Base-by-base conservation (phyloP, 2,113 vertebrate species). In the Corythornis vintsioides region DNA sequence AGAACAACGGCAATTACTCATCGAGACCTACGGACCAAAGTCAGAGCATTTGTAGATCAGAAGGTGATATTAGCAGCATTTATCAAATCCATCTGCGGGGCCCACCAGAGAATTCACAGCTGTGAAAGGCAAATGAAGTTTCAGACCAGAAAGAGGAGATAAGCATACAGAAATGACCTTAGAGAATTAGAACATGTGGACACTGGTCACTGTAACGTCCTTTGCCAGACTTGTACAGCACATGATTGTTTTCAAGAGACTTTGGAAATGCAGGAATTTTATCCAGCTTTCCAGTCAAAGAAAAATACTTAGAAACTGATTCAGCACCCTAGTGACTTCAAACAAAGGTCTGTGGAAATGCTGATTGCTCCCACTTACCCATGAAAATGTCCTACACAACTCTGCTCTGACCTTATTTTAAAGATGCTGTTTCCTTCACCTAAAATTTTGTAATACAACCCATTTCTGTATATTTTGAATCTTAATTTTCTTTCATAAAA, bases 61-160 rank as follows among this genome's bases (percentile, higher is more conserved):
- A 94, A 98, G 98, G 98, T 98, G 98, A 98, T 96, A 98, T 98
- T 98, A 97, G 98, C 96, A 88, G 97, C 98, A 98, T 99, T 98
- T 97, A 98, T 99, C 98, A 98, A 98, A 98, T 95, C 98, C 97
- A 98, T 97, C 96, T 89, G 94, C 97, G 88, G 95, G 96, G 97
- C 97, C 97, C 98, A 98, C 97, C 83, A 96, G 98, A 98, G 97
- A 98, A 98, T 98, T 97, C 97, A 96, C 98, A 98, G 98, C 97
- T 98, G 98, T 97, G 98, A 97, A 98, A 97, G 97, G 98, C 97
- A 98, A 98, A 98, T 98, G 98, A 98, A 97, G 95, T 95, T 97
- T 95, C 83, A 93, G 89, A 91, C 83, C 77, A 78, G 93, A 92
- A 80, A 71, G 55, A 70, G 48, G 47, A 90, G 89, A 95, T 52